Evolutionary conservation across 2,113 vertebrate species (phyloP).

Genomic region (Elephantulus edwardii): DNA sequence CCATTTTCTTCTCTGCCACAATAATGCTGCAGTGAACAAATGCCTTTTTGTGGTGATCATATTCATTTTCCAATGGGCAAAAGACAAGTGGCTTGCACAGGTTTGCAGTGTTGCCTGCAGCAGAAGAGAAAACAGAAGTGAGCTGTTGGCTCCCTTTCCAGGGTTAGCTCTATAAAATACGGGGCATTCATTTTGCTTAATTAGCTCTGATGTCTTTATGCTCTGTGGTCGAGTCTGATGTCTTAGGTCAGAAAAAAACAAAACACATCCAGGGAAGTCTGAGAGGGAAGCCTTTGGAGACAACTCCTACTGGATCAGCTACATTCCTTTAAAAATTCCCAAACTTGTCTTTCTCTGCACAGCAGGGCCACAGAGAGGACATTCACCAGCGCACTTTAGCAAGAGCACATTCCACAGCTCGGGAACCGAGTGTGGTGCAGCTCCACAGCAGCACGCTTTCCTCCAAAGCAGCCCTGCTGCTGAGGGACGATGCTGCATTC

Average conservation of each 20-base stretch:
- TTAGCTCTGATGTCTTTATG: neutral
- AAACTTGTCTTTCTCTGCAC: constrained; percentile 15
- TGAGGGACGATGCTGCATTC: neutral
- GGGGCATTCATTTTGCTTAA: neutral
- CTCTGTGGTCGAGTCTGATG: too few relatives aligned
- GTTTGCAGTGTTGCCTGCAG: neutral
- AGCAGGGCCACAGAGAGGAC: neutral
- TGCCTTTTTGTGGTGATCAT: neutral
- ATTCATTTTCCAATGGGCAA: neutral
- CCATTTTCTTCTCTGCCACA: neutral
- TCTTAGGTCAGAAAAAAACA: too few relatives aligned
- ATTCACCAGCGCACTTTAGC: neutral
- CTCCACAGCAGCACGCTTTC: neutral
- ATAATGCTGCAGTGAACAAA: neutral
- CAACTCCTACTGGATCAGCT: constrained; percentile 11
- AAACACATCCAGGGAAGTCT: neutral
- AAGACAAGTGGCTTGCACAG: neutral
- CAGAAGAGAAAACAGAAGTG: neutral
- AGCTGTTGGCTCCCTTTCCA: neutral
- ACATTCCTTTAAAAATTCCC: constrained; percentile 48
- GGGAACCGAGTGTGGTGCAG: neutral
- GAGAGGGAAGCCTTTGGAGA: neutral
- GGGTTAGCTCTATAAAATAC: neutral
- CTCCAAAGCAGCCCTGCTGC: neutral
- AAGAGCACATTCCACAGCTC: neutral